A percentile compares a stretch with the other conserved stretches of the same genome.
phyloP scores from a whole-genome alignment of 2,113 vertebrate genomes.

The Paramisgurnus dabryanus region DNA sequence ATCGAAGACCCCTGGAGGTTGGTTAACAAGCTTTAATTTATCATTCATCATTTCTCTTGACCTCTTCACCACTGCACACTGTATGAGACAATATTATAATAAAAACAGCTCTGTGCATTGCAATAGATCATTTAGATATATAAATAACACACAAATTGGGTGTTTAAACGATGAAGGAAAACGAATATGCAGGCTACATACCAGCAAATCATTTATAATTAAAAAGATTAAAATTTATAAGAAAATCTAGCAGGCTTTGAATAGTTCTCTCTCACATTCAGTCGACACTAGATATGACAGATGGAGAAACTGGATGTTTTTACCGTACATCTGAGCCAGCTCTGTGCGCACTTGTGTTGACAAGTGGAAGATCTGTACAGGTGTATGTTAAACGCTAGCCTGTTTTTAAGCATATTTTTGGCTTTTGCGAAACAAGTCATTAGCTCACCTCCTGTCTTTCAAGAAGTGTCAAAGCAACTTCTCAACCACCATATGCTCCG shows the following conservation, averaged over 20 bases:
- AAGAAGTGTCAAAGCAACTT: conserved; percentile 20
- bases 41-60: not conserved
- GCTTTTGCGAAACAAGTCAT: conserved; percentile 34
- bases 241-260: not conserved
- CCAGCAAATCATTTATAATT: not conserved
- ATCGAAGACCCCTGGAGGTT: not conserved
- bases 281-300: not conserved
- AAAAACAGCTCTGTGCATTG: not conserved
- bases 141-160: not conserved
- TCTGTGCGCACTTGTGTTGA: not conserved
- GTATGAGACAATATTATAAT: not conserved
- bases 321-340: not conserved
- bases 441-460: not conserved
- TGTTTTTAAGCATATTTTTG: conserved; percentile 1
- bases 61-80: not conserved
- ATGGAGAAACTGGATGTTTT: not conserved
- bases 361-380: conserved; percentile 17
- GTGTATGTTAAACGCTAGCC: conserved; percentile 4
- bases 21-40: not conserved
- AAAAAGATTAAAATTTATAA: too few species aligned
- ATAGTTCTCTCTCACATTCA: not conserved
- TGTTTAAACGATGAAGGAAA: not conserved
- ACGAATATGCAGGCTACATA: not conserved
- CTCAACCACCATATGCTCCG: conserved; percentile 5
- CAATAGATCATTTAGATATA: not conserved